phyloP scores from a whole-genome alignment of 1,140 invertebrate genomes.

The Cyclargus thomasi region DNA sequence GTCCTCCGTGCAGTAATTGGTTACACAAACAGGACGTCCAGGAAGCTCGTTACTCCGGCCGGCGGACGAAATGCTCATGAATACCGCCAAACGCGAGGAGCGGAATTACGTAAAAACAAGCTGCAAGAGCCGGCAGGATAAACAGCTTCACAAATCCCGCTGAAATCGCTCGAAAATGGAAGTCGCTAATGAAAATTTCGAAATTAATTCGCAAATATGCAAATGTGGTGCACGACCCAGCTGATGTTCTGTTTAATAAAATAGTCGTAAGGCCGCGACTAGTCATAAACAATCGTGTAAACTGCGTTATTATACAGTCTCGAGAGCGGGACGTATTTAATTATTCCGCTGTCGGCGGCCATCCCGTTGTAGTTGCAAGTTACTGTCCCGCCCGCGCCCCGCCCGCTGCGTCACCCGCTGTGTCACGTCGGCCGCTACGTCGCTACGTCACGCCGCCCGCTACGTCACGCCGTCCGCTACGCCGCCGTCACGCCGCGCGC shows the following conservation, averaged over 20 bases:
- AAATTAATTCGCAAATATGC: not conserved
- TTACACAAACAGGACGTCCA: not conserved
- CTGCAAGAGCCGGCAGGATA: no score
- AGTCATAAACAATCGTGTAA: constrained; percentile 3
- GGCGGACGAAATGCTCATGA: no score
- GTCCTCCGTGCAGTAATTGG: not conserved
- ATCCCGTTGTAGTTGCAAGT: not conserved
- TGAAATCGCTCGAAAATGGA: not conserved
- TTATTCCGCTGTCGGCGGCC: constrained; percentile 1
- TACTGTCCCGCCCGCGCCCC: not conserved
- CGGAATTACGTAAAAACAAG: no score
- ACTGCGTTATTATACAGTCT: not conserved
- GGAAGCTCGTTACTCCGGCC: not conserved
- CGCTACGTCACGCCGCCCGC: no score
- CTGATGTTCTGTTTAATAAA: not conserved
- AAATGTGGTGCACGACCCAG: not conserved
- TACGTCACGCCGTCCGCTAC: not conserved
- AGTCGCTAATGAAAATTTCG: not conserved
- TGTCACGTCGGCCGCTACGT: not conserved
- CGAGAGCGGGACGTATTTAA: not conserved
- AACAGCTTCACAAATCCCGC: not conserved
- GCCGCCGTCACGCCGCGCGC: not conserved
- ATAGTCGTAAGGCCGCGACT: not conserved
- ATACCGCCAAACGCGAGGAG: no score
- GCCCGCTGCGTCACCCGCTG: no score